A percentile compares a stretch with the other conserved stretches of the same genome.
These are phyloP conservation scores for Sylvicapra grimmia DNA, from an alignment of 2,113 vertebrate species.

Conservation along the genomic window DNA sequence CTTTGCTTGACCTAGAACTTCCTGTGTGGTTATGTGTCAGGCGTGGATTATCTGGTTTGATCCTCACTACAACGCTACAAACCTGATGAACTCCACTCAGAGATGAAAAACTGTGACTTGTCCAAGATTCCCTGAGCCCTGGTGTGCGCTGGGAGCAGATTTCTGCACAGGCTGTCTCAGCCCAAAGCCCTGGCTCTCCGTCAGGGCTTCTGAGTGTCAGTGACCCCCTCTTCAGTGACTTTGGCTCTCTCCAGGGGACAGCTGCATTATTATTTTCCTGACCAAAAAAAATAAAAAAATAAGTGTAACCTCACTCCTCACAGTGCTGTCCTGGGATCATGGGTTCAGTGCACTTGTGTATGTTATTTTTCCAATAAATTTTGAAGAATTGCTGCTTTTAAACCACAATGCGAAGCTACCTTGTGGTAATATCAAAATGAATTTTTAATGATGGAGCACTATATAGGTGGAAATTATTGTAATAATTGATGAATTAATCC, in stretches of 20 bases:
- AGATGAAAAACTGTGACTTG: not conserved
- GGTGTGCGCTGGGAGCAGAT: no score
- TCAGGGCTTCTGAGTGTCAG: no score
- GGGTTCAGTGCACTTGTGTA: not conserved
- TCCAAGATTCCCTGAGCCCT: accelerated
- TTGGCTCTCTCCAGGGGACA: not conserved
- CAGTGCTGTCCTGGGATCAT: not conserved
- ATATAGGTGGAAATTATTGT: conserved; percentile 5
- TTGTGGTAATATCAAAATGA: not conserved
- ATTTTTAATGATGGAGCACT: not conserved
- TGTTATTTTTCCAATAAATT: not conserved
- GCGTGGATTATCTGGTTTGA: not conserved
- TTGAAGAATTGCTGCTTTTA: not conserved
- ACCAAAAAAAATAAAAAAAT: not conserved
- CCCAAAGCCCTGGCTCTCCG: not conserved
- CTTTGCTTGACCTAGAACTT: not conserved
- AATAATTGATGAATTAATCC: conserved; percentile 22
- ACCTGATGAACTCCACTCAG: not conserved
- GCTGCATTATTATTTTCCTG: not conserved
- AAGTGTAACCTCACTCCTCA: no score
- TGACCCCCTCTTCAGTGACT: not conserved
- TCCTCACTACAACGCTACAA: not conserved
- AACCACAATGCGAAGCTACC: not conserved
- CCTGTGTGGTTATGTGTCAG: not conserved
- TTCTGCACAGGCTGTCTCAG: not conserved